Evolutionary conservation across 2,113 vertebrate genomes (phyloP).

Genomic region (Equus przewalskii): DNA sequence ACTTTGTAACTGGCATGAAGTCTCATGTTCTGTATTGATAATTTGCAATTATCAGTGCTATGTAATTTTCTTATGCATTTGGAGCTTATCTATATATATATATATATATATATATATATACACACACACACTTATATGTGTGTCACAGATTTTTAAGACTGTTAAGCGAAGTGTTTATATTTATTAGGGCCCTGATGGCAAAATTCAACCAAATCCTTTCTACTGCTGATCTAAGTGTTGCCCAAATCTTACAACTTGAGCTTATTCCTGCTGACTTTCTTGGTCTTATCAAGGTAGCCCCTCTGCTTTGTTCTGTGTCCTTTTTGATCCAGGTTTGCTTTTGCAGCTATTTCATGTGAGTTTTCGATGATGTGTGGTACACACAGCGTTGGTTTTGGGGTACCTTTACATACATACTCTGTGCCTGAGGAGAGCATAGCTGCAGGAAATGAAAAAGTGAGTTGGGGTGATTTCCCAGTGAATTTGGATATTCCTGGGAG

Average conservation of each 20-base stretch:
- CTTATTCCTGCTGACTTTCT: background rate
- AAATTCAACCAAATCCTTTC: background rate
- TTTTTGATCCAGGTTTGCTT: background rate
- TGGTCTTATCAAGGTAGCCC: background rate
- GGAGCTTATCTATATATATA: background rate
- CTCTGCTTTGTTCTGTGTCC: background rate
- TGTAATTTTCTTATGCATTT: background rate
- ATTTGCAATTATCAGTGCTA: background rate
- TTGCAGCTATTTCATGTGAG: background rate
- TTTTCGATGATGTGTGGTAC: background rate
- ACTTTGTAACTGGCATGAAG: background rate
- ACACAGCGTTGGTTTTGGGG: background rate
- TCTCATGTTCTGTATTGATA: background rate
- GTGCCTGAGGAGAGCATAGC: background rate
- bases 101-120: too few species aligned
- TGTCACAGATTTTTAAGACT: background rate
- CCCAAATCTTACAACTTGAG: background rate
- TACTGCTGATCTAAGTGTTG: background rate
- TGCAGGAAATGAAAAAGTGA: background rate
- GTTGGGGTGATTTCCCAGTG: background rate
- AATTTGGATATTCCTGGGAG: background rate
- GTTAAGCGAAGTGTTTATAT: background rate
- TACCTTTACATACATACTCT: background rate
- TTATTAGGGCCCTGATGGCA: background rate
- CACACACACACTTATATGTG: background rate